Base-by-base conservation (phyloP, 2,797 vertebrate genomes). In the Amazonetta brasiliensis region DNA sequence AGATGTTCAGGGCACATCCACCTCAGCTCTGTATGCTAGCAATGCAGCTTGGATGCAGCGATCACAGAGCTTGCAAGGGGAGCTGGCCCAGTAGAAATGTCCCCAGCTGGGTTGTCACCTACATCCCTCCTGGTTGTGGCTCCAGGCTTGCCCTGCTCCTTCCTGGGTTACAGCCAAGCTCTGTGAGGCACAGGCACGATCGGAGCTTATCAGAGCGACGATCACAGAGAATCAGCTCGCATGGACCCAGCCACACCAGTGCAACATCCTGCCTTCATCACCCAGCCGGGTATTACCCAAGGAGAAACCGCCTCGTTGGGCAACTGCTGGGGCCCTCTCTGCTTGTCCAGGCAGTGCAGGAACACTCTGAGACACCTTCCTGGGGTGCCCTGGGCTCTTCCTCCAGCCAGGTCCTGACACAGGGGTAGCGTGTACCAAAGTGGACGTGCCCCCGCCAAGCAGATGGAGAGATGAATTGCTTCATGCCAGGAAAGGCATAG, bases 371-470 rank as follows among this genome's bases (percentile, higher is more conserved):
- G 37, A 41, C 39, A 15, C 8, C 21, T 89, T 81, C 7, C 4
- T 0, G 3, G 31, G 12, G 11, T 64, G n/a, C 2, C 7, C 15
- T 26, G 30, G 15, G 18, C 19, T 76, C 28, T 66, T 91, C 41
- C n/a, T 92, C 23, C 16, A 5, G 4, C 23, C 66, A 88, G 13
- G 9, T 63, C 19, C 69, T 91, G 50, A 26, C 39, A 60, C 28
- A 52, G 0, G 0, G 23, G 10, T 55, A 41, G 19, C 3, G 0
- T 1, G 11, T 30, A n/a, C 9, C 0, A 5, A 30, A n/a, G 33
- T 39, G 35, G 54, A 39, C 1, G 3, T n/a, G 46, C 6, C 7
- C 10, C 11, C 18, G 6, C 35, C 11, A 16, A 73, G 39, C 31
- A 90, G 50, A 76, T 14, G 33, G 4, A 25, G 3, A 41, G 14